Base-by-base conservation (phyloP, 1,140 invertebrate species). In the Procambarus clarkii region DNA sequence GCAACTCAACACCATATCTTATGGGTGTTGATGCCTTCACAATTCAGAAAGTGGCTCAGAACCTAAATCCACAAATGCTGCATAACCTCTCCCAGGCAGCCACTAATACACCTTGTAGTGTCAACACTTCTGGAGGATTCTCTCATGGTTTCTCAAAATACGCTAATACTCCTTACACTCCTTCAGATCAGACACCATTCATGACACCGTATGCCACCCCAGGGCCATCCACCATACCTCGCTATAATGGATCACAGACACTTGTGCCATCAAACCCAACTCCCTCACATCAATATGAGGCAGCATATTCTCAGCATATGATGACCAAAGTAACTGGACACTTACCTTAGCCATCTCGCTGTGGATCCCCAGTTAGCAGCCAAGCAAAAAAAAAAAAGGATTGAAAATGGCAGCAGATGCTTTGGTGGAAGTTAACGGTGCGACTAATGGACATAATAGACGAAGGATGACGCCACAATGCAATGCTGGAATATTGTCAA, bases 161-260 rank as follows among this genome's bases (percentile, higher is more conserved):
- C 54, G 92, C 91, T 60, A 89, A 92, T 34, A 93, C 86, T 13
- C 97, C 97, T 0, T 98, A 98, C 93, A 98, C 97, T 21, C 98
- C 98, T 0, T 98, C 97, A 84, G 97, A 97, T 0, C 97, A 98
- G 94, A 98, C 97, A 0, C 98, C 98, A 0, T 98, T 97, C 94
- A 97, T 98, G 96, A 98, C 98, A 0, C 97, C 97, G 0, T 98
- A 97, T 94, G 96, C 93, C 50, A 94, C 93, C 2, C 93, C 93
- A 3, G 93, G 93, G 11, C 91, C 93, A 11, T 93, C 91, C 24
- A 91, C 84, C 34, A 93, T 92, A 7, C 93, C 93, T 3, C 82
- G 88, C 50, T 92, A 92, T 83, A 85, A 85, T 60, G 84, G 92
- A 80, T 87, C 93, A 60, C 93, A 92, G 58, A 87, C 88, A 18